These are phyloP conservation scores for Drosophila melanica DNA, from an alignment of 1,140 invertebrate species.

Conservation along the genomic window DNA sequence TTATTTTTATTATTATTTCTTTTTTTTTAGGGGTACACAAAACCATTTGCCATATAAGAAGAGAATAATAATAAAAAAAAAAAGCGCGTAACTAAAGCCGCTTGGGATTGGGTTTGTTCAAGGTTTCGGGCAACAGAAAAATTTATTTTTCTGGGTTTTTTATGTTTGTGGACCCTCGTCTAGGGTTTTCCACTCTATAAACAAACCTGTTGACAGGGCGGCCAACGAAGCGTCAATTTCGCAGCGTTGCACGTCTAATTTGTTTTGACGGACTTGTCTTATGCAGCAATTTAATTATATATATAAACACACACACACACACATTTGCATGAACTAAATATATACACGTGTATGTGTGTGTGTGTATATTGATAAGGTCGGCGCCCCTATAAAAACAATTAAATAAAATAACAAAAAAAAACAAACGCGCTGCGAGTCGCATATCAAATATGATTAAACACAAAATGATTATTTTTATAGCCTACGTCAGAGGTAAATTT, in stretches of 20 bases:
- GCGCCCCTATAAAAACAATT: conserved; percentile 29
- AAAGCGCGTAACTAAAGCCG: not conserved
- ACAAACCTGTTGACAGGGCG: conserved; percentile 9
- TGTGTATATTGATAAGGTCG: conserved; percentile 24
- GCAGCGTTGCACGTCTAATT: conserved; percentile 21
- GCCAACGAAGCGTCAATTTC: conserved; percentile 7
- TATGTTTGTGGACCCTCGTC: not conserved
- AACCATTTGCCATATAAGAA: conserved; percentile 9
- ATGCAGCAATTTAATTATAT: conserved; percentile 19
- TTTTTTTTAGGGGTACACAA: conserved; percentile 3
- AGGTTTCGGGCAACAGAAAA: conserved; percentile 10
- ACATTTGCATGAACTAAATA: not conserved
- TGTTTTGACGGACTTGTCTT: conserved; percentile 27
- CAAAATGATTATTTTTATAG: conserved; percentile 17
- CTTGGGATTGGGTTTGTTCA: conserved; percentile 1
- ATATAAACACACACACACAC: not conserved
- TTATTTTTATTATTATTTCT: not conserved
- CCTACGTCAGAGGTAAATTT: conserved; percentile 18
- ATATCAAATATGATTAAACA: conserved; percentile 31
- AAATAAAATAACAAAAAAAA: not conserved
- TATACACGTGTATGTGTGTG: too few species aligned
- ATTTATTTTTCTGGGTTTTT: not conserved
- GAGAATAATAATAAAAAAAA: not conserved
- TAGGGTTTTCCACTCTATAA: not conserved
- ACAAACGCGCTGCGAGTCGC: not conserved